phyloP scores from a whole-genome alignment of 2,888 invertebrate genomes.

The Ischnus inquisitorius region DNA sequence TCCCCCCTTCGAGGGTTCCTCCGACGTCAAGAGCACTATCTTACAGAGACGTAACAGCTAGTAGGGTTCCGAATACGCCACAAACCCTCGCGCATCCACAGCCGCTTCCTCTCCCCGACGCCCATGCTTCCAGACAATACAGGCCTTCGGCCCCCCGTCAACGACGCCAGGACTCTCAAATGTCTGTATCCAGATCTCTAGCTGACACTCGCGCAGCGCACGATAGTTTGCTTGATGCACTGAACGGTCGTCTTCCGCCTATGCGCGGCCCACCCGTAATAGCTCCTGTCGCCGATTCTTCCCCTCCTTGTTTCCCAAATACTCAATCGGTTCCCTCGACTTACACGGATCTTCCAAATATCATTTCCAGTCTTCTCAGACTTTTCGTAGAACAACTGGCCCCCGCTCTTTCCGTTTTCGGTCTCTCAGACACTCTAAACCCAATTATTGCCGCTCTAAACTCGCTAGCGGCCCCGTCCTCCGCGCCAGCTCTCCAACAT shows the following conservation, averaged over 20 bases:
- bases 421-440: not conserved
- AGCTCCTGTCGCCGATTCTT: not conserved
- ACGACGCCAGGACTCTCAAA: not conserved
- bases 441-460: conserved; percentile 11
- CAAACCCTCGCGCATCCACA: too few species aligned
- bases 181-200: not conserved
- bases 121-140: too few species aligned
- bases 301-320: not conserved
- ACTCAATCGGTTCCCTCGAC: not conserved
- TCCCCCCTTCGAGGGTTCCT: too few species aligned
- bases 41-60: too few species aligned
- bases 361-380: not conserved
- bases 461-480: not conserved
- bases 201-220: not conserved
- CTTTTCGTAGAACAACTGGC: conserved; percentile 3
- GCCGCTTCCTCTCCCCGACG: too few species aligned
- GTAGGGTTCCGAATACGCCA: too few species aligned
- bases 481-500: not conserved
- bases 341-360: not conserved
- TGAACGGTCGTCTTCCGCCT: not conserved
- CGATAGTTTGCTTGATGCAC: not conserved
- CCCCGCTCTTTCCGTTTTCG: conserved; percentile 3
- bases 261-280: too few species aligned
- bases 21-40: too few species aligned
- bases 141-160: too few species aligned